A percentile compares a stretch with the other conserved stretches of the same genome.
Evolutionary conservation across 64 coral and sea anemone genomes (phyloP).

Genomic region (Stylophora pistillata): DNA sequence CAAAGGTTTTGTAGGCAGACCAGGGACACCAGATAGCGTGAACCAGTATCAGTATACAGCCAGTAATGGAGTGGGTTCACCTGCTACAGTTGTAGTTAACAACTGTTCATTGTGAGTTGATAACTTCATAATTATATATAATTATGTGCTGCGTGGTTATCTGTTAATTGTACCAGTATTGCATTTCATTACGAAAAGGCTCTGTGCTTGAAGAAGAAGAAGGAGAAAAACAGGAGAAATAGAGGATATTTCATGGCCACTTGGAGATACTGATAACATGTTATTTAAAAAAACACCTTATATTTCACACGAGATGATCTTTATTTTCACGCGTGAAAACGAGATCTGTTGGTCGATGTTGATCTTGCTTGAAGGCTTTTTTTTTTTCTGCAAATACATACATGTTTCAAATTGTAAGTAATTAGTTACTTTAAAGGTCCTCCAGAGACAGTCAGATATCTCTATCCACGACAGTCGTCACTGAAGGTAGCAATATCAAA

Average conservation of each 20-base stretch:
- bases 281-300: no score
- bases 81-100: neutral
- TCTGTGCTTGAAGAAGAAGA: no score
- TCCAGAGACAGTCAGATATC: neutral
- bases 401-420: neutral
- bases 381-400: neutral
- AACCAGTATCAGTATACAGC: conserved; percentile 32
- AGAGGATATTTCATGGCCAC: no score
- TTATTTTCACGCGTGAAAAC: no score
- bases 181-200: no score
- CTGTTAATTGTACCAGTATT: no score
- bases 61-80: neutral
- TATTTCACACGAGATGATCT: no score
- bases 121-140: no score
- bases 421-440: neutral
- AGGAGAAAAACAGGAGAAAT: no score
- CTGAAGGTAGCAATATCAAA: neutral
- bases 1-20: neutral
- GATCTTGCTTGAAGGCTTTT: neutral
- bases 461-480: neutral
- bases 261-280: no score
- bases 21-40: conserved; percentile 8
- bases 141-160: no score
- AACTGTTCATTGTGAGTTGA: conserved; percentile 13
- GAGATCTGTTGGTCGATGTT: no score